Conservation (phyloP, 2,797 vertebrate genomes). For the Myotis findleyi region DNA sequence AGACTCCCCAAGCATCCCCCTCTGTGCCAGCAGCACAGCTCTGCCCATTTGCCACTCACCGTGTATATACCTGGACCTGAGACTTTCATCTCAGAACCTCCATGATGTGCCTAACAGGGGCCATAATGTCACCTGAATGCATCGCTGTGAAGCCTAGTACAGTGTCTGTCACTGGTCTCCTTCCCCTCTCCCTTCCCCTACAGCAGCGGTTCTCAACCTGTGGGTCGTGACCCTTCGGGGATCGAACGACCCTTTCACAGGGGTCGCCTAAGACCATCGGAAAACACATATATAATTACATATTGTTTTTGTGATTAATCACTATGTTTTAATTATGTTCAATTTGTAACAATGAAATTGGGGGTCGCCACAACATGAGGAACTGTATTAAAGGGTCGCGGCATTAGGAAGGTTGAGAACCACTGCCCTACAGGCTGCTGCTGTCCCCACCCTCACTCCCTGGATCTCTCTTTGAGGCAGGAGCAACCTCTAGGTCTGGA, state of each 20-base stretch:
- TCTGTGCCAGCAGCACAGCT: background rate
- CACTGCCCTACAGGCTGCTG: background rate
- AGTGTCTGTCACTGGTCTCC: no score
- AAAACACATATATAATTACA: no score
- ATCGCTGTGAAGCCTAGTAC: background rate
- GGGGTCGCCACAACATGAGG: no score
- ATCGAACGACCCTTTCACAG: no score
- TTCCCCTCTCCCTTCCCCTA: accelerated
- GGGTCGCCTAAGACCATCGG: no score
- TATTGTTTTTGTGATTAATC: no score
- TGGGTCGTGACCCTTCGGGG: no score
- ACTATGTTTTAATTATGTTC: no score
- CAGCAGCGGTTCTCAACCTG: background rate
- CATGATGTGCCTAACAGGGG: background rate
- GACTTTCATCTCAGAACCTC: background rate
- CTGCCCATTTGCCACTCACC: background rate
- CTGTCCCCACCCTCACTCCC: no score
- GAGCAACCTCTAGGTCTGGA: background rate
- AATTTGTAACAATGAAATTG: no score
- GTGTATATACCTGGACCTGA: background rate
- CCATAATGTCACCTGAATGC: background rate
- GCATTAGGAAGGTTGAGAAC: background rate
- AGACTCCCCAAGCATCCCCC: background rate
- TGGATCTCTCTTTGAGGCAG: background rate
- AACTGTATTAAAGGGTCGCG: no score